These are phyloP conservation scores for Notiomystis cincta DNA, from an alignment of 2,113 vertebrate species.

Conservation along the genomic window DNA sequence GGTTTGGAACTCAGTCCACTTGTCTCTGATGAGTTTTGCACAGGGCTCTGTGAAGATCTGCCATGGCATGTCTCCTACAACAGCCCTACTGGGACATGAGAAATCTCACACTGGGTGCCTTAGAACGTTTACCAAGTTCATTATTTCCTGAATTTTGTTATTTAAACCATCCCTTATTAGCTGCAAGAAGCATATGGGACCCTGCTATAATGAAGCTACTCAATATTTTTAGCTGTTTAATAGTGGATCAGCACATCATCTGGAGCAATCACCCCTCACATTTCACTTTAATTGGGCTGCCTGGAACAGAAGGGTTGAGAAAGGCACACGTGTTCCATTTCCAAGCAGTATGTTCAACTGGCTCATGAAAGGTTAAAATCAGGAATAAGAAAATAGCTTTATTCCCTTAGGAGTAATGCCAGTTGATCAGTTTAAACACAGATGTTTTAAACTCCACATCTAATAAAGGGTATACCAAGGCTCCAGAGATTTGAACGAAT, in stretches of 20 bases:
- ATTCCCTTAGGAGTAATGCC: not conserved
- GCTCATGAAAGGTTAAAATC: slow-evolving; percentile 33
- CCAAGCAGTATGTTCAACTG: not conserved
- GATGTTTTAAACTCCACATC: slow-evolving; percentile 26
- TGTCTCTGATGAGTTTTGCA: not conserved
- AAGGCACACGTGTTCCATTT: not conserved
- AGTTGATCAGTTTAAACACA: slow-evolving; percentile 32
- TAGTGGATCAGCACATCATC: slow-evolving; percentile 42
- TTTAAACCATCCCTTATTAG: slow-evolving; percentile 34
- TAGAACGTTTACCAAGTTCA: not conserved
- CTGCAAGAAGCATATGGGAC: slow-evolving; percentile 26
- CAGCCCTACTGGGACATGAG: not conserved
- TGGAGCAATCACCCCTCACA: slow-evolving; percentile 7
- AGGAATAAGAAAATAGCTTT: slow-evolving; percentile 29
- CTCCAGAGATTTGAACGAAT: slow-evolving; percentile 2
- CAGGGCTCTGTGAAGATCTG: not conserved
- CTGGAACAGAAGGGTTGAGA: slow-evolving; percentile 42
- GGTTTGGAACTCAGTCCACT: not conserved
- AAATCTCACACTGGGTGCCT: not conserved
- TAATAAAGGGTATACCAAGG: not conserved
- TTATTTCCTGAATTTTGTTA: slow-evolving; percentile 1
- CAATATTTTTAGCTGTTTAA: slow-evolving; percentile 47
- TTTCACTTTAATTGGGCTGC: slow-evolving; percentile 33
- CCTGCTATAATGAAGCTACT: slow-evolving; percentile 12
- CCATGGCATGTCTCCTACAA: not conserved